Percentiles rank a stretch among this genome's conserved stretches.
phyloP scores from a whole-genome alignment of 2,797 vertebrate genomes.

The Onychomys torridus region DNA sequence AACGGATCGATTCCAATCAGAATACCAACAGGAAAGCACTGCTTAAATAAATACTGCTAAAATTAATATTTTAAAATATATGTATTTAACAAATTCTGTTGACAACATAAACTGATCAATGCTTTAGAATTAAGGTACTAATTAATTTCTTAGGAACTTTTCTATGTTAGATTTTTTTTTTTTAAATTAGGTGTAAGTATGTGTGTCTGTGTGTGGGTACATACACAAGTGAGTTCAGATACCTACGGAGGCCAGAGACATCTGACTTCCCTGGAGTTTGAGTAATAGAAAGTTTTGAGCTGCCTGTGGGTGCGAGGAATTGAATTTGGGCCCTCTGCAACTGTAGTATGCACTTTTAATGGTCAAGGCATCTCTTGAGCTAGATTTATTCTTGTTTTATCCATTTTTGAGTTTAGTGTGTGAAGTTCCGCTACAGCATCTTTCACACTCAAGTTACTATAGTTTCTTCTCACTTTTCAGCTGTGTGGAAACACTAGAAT shows the following conservation, averaged over 20 bases:
- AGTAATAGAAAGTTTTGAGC: background rate
- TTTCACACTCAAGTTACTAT: background rate
- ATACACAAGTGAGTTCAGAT: no score
- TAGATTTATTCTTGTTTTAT: background rate
- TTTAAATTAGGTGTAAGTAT: no score
- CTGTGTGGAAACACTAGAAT: background rate
- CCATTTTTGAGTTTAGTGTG: background rate
- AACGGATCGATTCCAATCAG: conserved; percentile 12
- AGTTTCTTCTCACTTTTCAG: background rate
- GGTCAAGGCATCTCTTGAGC: background rate
- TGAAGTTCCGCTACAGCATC: background rate
- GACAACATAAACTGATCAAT: background rate
- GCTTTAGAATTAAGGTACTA: conserved; percentile 25
- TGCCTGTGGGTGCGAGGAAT: background rate
- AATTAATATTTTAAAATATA: conserved; percentile 19
- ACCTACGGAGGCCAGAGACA: background rate
- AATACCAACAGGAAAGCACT: conserved; percentile 1
- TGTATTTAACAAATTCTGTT: conserved; percentile 42
- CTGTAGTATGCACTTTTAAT: background rate
- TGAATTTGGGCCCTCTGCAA: background rate
- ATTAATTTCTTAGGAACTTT: background rate
- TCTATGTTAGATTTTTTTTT: background rate
- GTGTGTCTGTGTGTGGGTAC: no score
- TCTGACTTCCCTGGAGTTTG: background rate
- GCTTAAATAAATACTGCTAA: conserved; percentile 28